Evolutionary conservation across 2,113 vertebrate species (phyloP), one percentile per base, ranked within the genome.

Genomic region (Albula glossodonta): DNA sequence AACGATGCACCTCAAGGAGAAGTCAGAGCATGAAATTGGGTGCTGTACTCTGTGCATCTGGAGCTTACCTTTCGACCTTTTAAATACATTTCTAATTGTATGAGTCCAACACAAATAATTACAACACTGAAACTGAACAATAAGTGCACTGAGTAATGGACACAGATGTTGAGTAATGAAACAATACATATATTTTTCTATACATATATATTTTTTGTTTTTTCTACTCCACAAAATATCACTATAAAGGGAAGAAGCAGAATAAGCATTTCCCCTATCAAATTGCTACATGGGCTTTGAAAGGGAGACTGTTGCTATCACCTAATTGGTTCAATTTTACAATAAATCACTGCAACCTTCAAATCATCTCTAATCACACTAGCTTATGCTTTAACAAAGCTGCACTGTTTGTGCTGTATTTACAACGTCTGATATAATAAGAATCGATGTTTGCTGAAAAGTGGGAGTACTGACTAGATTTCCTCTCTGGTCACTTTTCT

Each of bases 1-100:
- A 74, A 74, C 25, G 70, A 74, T 13, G n/a, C 22, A 74, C 70
- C 9, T 5, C 31, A 22, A 74, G 70, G 70, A 6, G 53, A 74
- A 74, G 70, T n/a, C 70, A 31, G 70, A 74, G n/a, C 60, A 74
- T 74, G 70, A 74, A 74, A 74, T 74, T 74, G 70, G 70, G 22
- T 74, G 70, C 70, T 31, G 22, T 31, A 74, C 25, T 66, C 17
- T 66, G 1, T 66, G 70, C n/a, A n/a, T 74, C 22, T 31, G n/a
- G 22, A 74, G 9, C 31, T n/a, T 22, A 74, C 70, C 22, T 74
- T n/a, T 10, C n/a, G 5, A 74, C n/a, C 22, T 74, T 74, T 74
- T 74, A 74, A 74, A 74, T 74, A n/a, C 22, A 31, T 74, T 31
- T 74, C 70, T 74, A 74, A 74, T 31, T 25, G n/a, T 74, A 31